Evolutionary conservation across 2,797 vertebrate genomes (phyloP).

Genomic region (Paguma larvata): DNA sequence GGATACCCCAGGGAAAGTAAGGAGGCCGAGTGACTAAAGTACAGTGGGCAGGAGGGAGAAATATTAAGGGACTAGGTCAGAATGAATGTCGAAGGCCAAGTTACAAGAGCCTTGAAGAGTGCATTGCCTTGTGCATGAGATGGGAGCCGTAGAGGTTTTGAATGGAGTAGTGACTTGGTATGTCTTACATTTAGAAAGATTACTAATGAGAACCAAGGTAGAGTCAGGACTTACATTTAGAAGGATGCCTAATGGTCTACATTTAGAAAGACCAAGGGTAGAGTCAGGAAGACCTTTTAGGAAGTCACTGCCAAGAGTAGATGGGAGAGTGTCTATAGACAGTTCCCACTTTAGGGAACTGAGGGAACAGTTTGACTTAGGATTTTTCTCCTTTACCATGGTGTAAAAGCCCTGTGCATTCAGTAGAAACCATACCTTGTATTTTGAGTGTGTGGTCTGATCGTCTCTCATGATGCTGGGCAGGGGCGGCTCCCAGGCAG

Average conservation of each 20-base stretch:
- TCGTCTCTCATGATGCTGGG: background rate
- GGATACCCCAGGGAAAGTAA: background rate
- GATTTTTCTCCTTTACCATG: no score
- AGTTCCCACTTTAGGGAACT: background rate
- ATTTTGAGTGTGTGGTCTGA: background rate
- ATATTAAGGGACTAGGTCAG: background rate
- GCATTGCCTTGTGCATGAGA: no score
- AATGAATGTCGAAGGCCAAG: background rate
- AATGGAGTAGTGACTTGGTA: background rate
- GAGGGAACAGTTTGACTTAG: background rate
- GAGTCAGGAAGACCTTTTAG: background rate
- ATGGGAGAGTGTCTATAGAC: background rate
- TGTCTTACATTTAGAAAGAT: background rate
- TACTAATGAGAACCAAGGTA: background rate
- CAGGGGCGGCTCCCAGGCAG: background rate
- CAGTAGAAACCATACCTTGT: background rate
- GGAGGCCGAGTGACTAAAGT: fast-evolving
- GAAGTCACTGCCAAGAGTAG: background rate
- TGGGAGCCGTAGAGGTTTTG: fast-evolving
- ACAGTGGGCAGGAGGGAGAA: background rate
- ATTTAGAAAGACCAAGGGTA: background rate
- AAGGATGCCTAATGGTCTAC: background rate
- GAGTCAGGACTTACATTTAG: background rate
- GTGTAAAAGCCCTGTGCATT: background rate
- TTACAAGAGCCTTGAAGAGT: background rate